Evolutionary conservation across 2,888 invertebrate genomes (phyloP), one percentile per base, ranked within the genome.

Genomic region (Spialia ferax): DNA sequence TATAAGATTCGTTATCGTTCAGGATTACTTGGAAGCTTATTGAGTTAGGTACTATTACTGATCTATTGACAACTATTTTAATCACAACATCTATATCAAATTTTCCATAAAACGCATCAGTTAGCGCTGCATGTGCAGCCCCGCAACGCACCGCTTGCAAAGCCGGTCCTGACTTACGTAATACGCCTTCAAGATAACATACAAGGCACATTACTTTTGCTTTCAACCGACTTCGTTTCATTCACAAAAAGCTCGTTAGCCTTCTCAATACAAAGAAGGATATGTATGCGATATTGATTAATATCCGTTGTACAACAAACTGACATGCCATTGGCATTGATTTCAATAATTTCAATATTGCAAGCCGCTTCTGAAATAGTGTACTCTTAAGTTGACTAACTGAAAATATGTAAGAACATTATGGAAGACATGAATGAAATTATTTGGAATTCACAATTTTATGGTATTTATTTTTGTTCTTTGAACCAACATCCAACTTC

Each of bases 241-340:
- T 74, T 73, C 73, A 73, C 70, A 71, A 73, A 73, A 73, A 73
- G 23, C 67, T 67, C 23, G 67, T 67, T 55, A 67, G 67, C 67
- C 67, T 67, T 61, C 61, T 61, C 18, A 22, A 55, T 18, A n/a
- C 60, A 50, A 23, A 61, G 54, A 45, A 54, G 50, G 67, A 35
- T 35, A n/a, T 35, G 18, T 54, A 29, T n/a, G 59, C 52, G 32
- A 32, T 45, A 29, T 29, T 45, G 32, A 20, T 55, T 15, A 18
- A 20, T n/a, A 20, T n/a, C 15, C 10, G 32, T 52, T 48, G 35
- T 35, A 20, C 1, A 20, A 56, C 56, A 20, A 18, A 22, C 22
- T 20, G 20, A 6, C 1, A 20, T 56, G 56, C 22, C 35, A 35
- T 13, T 38, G 18, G 26, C 22, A 23, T n/a, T 23, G 52, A 52